Percentiles rank a stretch among this genome's conserved stretches.
These are phyloP conservation scores for Oreochromis grahami DNA, from an alignment of 2,797 vertebrate genomes.

Conservation along the genomic window DNA sequence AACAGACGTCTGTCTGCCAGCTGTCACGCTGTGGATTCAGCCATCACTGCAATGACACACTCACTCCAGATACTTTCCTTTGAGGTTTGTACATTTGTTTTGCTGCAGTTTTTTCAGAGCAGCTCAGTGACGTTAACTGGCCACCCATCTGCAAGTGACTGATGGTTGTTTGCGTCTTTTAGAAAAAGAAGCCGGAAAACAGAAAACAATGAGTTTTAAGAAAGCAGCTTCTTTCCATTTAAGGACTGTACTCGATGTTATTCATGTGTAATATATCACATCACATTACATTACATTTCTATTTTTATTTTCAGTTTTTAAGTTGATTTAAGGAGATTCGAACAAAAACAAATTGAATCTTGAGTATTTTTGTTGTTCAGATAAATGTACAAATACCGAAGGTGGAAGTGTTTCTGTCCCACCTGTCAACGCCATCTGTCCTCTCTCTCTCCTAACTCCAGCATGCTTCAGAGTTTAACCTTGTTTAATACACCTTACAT, in stretches of 20 bases:
- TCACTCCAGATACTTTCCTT: constrained; percentile 15
- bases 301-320: neutral
- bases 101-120: constrained; percentile 10
- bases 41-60: constrained; percentile 5
- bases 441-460: neutral
- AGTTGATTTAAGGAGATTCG: neutral
- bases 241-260: neutral
- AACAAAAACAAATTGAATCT: neutral
- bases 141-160: neutral
- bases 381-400: constrained; percentile 13
- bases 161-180: neutral
- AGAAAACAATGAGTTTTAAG: neutral
- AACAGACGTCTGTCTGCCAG: constrained; percentile 50
- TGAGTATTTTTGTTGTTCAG: neutral
- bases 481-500: neutral
- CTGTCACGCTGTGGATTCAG: constrained; percentile 37
- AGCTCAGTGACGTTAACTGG: neutral
- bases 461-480: neutral
- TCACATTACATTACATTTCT: neutral
- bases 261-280: neutral
- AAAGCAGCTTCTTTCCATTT: neutral
- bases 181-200: neutral
- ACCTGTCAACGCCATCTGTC: neutral
- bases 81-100: constrained; percentile 39
- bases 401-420: constrained; percentile 1